These are phyloP conservation scores for Andrena bicolor DNA, from an alignment of 2,888 invertebrate genomes.

Conservation along the genomic window DNA sequence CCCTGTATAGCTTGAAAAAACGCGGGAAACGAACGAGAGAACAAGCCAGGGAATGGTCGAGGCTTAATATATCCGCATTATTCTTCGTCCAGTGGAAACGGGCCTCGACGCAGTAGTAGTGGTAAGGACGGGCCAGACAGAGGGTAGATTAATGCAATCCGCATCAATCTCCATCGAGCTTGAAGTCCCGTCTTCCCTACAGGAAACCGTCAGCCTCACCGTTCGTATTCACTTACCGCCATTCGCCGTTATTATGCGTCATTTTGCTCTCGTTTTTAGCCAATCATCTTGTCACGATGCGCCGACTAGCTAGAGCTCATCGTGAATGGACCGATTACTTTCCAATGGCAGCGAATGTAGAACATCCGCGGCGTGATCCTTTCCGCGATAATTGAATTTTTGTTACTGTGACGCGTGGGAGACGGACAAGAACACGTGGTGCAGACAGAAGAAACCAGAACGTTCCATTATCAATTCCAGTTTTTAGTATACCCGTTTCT, in stretches of 20 bases:
- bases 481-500: neutral
- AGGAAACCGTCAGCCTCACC: conserved; percentile 54
- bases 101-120: conserved; percentile 19
- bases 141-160: conserved; percentile 77
- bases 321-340: conserved; percentile 37
- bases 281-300: conserved; percentile 37
- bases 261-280: conserved; percentile 41
- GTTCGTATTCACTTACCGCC: conserved; percentile 67
- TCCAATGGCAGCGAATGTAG: conserved; percentile 7
- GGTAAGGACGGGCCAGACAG: conserved; percentile 63
- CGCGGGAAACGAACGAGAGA: neutral
- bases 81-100: conserved; percentile 67
- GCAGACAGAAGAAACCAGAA: neutral
- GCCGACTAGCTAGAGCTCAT: neutral
- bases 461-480: neutral
- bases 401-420: neutral
- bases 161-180: conserved; percentile 79
- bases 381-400: conserved; percentile 18
- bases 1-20: conserved; percentile 32
- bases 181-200: conserved; percentile 69
- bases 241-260: conserved; percentile 50
- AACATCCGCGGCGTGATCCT: neutral
- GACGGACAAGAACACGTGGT: neutral
- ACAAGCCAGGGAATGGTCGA: conserved; percentile 18
- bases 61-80: conserved; percentile 73